Conservation (phyloP, 2,888 invertebrate genomes). For the Pristionchus maxplancki region DNA sequence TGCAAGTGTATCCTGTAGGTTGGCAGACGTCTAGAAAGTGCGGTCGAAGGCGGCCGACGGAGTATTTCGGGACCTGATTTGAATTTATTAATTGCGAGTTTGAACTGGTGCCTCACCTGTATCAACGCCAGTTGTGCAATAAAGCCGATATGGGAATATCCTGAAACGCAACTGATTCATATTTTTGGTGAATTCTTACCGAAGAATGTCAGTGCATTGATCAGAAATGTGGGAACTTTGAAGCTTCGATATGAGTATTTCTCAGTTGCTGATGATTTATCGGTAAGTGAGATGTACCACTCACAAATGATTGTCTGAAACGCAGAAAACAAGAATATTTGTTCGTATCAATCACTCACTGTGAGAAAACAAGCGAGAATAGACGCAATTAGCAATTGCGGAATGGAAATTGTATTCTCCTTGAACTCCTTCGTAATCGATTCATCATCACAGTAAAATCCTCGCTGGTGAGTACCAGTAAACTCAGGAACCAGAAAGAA, state of each 20-base stretch:
- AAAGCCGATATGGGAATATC: slow-evolving; percentile 67
- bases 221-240: not conserved
- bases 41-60: slow-evolving; percentile 91
- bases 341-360: not conserved
- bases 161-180: slow-evolving; percentile 50
- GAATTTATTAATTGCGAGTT: not conserved
- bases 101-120: too few species aligned
- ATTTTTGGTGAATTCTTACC: slow-evolving; percentile 77
- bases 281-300: not conserved
- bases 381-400: not conserved
- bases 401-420: not conserved
- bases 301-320: not conserved
- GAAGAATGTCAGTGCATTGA: not conserved
- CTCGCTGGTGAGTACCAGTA: slow-evolving; percentile 58
- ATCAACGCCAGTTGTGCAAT: slow-evolving; percentile 58
- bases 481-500: slow-evolving; percentile 56
- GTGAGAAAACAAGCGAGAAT: not conserved
- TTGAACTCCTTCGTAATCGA: slow-evolving; percentile 60
- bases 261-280: slow-evolving; percentile 71
- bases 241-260: not conserved
- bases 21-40: slow-evolving; percentile 92
- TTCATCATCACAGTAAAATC: slow-evolving; percentile 67
- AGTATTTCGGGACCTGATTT: slow-evolving; percentile 83
- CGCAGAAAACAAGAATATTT: too few species aligned
- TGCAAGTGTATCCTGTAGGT: slow-evolving; percentile 80